These are phyloP conservation scores for Thomomys bottae DNA, from an alignment of 2,113 vertebrate species.

Conservation along the genomic window DNA sequence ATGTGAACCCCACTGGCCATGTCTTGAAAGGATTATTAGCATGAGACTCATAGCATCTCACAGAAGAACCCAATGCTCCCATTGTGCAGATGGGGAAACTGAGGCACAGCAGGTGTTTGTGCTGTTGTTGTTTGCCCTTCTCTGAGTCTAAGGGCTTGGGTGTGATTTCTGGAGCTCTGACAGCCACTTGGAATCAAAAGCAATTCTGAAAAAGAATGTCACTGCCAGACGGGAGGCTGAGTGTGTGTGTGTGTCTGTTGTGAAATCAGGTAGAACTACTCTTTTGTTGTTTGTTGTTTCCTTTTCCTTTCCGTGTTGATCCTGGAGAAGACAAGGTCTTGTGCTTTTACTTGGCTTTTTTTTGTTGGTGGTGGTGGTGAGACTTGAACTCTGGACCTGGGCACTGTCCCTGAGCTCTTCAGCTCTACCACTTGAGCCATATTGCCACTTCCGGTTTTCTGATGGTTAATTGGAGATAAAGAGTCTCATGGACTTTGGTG, in stretches of 20 bases:
- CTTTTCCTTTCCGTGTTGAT: background rate
- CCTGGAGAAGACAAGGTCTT: background rate
- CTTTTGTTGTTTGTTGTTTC: background rate
- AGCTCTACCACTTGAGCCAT: no score
- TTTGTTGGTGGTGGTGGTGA: no score
- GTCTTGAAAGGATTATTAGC: background rate
- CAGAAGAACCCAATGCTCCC: background rate
- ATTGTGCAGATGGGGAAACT: slow-evolving; percentile 36
- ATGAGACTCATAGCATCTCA: background rate
- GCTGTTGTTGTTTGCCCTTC: background rate
- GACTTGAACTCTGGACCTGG: no score
- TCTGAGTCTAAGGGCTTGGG: background rate
- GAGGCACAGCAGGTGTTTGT: slow-evolving; percentile 15
- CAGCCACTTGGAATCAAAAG: background rate
- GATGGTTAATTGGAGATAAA: no score
- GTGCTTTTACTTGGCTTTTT: no score
- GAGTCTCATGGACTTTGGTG: no score
- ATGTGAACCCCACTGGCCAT: background rate
- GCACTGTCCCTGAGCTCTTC: no score
- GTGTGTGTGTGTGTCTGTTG: no score
- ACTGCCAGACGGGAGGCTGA: background rate
- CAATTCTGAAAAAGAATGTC: background rate
- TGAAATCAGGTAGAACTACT: background rate
- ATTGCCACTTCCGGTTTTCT: no score
- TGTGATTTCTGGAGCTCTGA: background rate